Conservation (phyloP, 2,113 vertebrate species). For the Pontoporia blainvillei region DNA sequence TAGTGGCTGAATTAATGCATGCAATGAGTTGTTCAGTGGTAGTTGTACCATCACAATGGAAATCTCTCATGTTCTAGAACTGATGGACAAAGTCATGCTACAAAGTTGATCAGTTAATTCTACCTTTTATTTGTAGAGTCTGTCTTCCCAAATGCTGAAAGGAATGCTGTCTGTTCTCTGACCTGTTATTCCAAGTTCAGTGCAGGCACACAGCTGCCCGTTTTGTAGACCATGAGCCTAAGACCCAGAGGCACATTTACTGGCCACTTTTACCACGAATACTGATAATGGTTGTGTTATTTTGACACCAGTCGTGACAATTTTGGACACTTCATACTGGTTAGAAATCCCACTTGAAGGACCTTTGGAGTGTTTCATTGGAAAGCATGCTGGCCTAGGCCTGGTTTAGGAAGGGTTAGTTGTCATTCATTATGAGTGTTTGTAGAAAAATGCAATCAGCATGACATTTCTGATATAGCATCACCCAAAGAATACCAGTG, state of each 20-base stretch:
- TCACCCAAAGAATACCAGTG: not conserved
- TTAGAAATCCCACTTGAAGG: not conserved
- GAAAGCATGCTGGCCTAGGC: not conserved
- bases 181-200: not conserved
- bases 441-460: not conserved
- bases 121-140: not conserved
- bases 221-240: not conserved
- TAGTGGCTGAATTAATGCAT: not conserved
- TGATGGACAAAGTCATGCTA: not conserved
- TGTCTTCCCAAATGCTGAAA: not conserved
- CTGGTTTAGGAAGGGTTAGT: not conserved
- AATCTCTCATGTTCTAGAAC: not conserved
- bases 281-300: not conserved
- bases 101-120: not conserved
- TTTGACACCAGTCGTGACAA: not conserved
- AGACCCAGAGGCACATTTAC: not conserved
- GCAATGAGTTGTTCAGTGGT: not conserved
- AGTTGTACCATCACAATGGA: not conserved
- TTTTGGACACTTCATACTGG: not conserved
- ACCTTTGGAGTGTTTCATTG: not conserved
- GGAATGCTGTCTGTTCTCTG: not conserved
- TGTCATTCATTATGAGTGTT: constrained; percentile 3
- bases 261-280: not conserved
- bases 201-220: not conserved
- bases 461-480: not conserved